phyloP scores from a whole-genome alignment of 2,113 vertebrate species.

The Theristicus caerulescens region DNA sequence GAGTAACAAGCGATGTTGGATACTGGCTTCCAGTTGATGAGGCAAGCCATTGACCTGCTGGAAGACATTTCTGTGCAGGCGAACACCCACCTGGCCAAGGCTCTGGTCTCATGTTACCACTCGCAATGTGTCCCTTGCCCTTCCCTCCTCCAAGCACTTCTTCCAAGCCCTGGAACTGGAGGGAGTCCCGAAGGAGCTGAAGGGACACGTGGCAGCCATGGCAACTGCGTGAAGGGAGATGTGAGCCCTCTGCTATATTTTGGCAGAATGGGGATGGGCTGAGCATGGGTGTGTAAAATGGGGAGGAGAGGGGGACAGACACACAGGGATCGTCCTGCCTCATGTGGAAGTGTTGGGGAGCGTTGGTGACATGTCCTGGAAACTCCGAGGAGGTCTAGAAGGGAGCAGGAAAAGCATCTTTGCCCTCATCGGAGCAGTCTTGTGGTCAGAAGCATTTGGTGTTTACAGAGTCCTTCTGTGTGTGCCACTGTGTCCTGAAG shows the following conservation, averaged over 20 bases:
- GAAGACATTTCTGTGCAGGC: not conserved
- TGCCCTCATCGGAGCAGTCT: not conserved
- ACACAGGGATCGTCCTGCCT: not conserved
- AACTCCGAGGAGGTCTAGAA: no score
- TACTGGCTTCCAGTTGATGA: not conserved
- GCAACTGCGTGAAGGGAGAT: not conserved
- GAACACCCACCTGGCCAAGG: not conserved
- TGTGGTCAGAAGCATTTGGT: no score
- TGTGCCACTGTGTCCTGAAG: not conserved
- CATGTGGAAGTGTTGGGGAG: no score
- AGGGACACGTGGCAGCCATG: no score
- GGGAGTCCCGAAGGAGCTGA: not conserved
- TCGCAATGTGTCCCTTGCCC: not conserved
- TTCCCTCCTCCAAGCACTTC: not conserved
- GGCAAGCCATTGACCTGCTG: not conserved
- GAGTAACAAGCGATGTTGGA: not conserved
- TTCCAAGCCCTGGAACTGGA: not conserved
- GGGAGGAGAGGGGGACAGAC: not conserved
- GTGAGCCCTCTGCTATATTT: no score
- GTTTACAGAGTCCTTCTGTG: not conserved
- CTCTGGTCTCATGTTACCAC: not conserved
- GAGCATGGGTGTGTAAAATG: not conserved
- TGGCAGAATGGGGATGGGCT: not conserved
- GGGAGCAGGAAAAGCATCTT: not conserved
- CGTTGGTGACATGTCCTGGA: no score